These are phyloP conservation scores for Ostrea edulis DNA, from an alignment of 1,140 invertebrate genomes.

Conservation along the genomic window DNA sequence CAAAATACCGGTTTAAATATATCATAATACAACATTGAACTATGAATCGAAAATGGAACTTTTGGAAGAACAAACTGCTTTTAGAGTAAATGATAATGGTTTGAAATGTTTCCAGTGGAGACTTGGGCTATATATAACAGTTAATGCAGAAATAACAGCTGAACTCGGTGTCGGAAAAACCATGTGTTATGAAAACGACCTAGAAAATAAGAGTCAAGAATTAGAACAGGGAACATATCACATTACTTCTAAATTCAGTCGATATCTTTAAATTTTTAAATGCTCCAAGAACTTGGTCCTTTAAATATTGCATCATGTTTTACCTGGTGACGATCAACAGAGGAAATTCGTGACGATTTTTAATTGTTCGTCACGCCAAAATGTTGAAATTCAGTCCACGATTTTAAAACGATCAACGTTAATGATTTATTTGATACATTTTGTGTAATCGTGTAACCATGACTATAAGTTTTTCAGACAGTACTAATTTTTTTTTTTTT, in stretches of 20 bases:
- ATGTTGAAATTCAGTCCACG: too few relatives aligned
- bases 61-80: neutral
- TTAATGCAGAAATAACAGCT: neutral
- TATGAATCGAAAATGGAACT: neutral
- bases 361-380: too few relatives aligned
- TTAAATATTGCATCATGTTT: constrained; percentile 3
- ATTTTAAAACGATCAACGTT: too few relatives aligned
- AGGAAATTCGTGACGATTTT: too few relatives aligned
- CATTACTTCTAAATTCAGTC: neutral
- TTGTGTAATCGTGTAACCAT: too few relatives aligned
- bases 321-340: neutral
- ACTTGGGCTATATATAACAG: neutral
- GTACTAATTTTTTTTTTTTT: too few relatives aligned
- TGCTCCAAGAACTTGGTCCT: neutral
- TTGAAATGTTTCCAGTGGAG: too few relatives aligned
- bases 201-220: neutral
- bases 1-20: too few relatives aligned
- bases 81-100: neutral
- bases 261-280: neutral
- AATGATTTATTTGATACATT: too few relatives aligned
- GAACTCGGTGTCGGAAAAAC: neutral
- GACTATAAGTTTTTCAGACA: too few relatives aligned
- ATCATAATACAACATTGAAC: neutral
- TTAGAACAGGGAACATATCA: neutral
- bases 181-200: neutral